phyloP scores from a whole-genome alignment of 2,888 invertebrate genomes.

The Seira sanloemensis region DNA sequence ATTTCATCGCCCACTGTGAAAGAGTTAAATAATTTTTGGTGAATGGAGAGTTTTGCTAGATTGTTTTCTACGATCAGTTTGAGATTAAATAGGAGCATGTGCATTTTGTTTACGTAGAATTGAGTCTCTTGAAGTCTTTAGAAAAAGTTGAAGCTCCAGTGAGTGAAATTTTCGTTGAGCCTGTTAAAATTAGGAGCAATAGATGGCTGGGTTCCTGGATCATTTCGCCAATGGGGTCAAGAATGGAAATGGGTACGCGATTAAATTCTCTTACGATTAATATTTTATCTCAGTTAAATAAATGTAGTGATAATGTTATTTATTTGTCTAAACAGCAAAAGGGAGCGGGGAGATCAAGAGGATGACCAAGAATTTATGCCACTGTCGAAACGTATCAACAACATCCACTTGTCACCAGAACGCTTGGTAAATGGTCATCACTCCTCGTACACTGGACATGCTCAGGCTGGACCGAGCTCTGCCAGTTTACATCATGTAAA shows the following conservation, averaged over 20 bases:
- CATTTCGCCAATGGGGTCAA: conserved; percentile 25
- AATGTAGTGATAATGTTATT: too few relatives aligned
- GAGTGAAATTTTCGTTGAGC: too few relatives aligned
- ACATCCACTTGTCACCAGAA: conserved; percentile 84
- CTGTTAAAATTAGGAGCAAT: neutral
- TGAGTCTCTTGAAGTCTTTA: too few relatives aligned
- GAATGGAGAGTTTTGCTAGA: too few relatives aligned
- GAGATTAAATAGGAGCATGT: too few relatives aligned
- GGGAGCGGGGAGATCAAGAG: conserved; percentile 83
- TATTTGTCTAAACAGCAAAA: conserved; percentile 80
- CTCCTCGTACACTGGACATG: neutral
- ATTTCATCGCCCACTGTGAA: too few relatives aligned
- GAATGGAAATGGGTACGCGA: conserved; percentile 60
- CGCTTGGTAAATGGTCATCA: conserved; percentile 45
- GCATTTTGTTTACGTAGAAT: too few relatives aligned
- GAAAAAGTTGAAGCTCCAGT: too few relatives aligned
- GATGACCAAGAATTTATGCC: conserved; percentile 88
- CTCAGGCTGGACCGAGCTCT: neutral
- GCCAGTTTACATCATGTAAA: conserved; percentile 18
- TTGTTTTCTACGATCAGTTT: too few relatives aligned
- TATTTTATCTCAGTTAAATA: too few relatives aligned
- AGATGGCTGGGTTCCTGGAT: conserved; percentile 29
- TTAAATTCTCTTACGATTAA: neutral
- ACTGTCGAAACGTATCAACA: conserved; percentile 92
- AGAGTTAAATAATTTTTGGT: too few relatives aligned